Evolutionary conservation across 2,113 vertebrate genomes (phyloP), one percentile per base, ranked within the genome.

Genomic region (Dipodomys ordii): DNA sequence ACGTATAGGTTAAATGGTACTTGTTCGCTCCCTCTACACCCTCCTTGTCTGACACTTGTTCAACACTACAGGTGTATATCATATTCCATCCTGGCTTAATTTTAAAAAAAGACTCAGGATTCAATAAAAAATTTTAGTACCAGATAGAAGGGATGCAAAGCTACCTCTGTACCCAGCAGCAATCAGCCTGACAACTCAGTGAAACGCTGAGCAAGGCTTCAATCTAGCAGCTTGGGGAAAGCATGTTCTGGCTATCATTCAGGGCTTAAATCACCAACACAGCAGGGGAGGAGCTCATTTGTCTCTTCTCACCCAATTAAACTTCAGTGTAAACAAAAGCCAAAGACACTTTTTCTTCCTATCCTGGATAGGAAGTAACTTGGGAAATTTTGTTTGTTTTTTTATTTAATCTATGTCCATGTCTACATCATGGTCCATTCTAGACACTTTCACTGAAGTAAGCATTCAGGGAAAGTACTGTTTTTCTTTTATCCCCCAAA

Each of bases 401-500:
- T 57, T 57, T 57, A 57, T 57, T 57, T 57, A 57, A 57, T 57
- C 53, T 18, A 57, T 57, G 15, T 57, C 53, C 53, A 30, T 30
- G 35, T 88, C 62, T 94, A 60, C 69, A 72, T 71, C 44, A 49
- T 94, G 76, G 88, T 76, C 60, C 93, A 85, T 57, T 95, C 74
- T 79, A 93, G 81, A 92, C 18, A 57, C 35, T 85, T 78, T 89
- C 68, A 88, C 77, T 57, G 65, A 93, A 74, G 12, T 81, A 79
- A 90, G 60, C 91, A 87, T 35, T 91, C 68, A 72, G 73, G 67
- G 35, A 93, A 94, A 90, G 69, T 35, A 57, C 4, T 74, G 39
- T 78, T 57, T 94, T 94, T 87, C 73, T 94, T 92, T 84, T 44
- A 87, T 62, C 85, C 74, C 44, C 69, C 7, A 69, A 85, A 72